These are phyloP conservation scores for Callocephalon fimbriatum DNA, from an alignment of 2,113 vertebrate genomes.

Conservation along the genomic window DNA sequence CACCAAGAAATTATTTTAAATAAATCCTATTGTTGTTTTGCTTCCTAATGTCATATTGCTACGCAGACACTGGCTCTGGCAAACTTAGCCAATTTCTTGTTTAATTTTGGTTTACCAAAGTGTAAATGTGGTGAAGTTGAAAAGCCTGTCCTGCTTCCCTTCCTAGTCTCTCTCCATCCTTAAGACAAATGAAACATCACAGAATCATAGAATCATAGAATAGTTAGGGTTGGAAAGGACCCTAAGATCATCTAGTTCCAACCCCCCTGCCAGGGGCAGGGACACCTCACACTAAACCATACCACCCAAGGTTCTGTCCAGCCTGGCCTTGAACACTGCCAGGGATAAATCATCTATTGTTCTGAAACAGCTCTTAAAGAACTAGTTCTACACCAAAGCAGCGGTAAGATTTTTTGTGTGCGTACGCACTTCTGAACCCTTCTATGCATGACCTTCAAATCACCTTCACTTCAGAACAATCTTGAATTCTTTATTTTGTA, in stretches of 20 bases:
- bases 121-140: background rate
- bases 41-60: background rate
- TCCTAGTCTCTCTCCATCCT: background rate
- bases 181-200: background rate
- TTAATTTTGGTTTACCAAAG: background rate
- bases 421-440: background rate
- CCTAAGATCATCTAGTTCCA: too few relatives aligned
- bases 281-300: too few relatives aligned
- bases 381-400: background rate
- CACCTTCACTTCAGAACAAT: background rate
- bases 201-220: too few relatives aligned
- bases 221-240: too few relatives aligned
- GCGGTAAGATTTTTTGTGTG: background rate
- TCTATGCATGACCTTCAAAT: background rate
- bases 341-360: background rate
- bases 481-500: background rate
- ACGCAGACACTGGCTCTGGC: background rate
- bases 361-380: background rate
- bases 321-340: too few relatives aligned
- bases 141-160: background rate
- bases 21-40: background rate
- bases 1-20: background rate
- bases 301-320: too few relatives aligned
- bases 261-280: too few relatives aligned
- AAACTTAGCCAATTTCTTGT: background rate